Base-by-base conservation (phyloP, 2,888 invertebrate species). In the Eupithecia subfuscata region DNA sequence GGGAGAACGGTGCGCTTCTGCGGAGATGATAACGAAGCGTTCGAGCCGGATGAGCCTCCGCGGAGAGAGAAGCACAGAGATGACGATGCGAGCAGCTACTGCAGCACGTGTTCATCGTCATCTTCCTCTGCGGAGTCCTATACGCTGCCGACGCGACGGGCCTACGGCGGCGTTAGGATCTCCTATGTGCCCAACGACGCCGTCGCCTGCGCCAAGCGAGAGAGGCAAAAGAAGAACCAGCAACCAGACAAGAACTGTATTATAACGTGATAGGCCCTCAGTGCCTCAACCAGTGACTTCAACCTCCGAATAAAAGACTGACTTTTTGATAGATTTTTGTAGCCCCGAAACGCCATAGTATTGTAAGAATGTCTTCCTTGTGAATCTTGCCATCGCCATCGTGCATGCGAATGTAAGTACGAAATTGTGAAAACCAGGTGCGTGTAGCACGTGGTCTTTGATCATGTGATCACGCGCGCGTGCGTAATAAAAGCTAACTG, bases 151-250 rank as follows among this genome's bases (percentile, higher is more conserved):
- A 97, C 98, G 63, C 93, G 98, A 82, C 95, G 97, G 76, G 97
- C 97, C 71, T 98, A 98, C 88, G 98, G 98, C 74, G 98, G 98
- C 63, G 98, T 98, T 18, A 94, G 98, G 82, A 98, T 98, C 84
- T 98, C 98, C 14, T 99, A 98, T 92, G 98, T 98, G 81, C 98
- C 98, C 82, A 98, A 98, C 90, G 98, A 98, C 91, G 97, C 98
- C 8, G 95, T 98, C 70, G 98, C 98, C 75, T 97, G 97, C 87
- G 98, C 98, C 70, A 96, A 97, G 83, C 95, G 97, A 78, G 96
- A 97, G 73, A 95, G 97, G 82, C 95, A 89, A 87, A 86, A 92
- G 45, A 89, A 95, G 96, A 87, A 96, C 95, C 89, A 93, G 76
- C 96, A 96, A 85, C 96, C 97, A 85, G 96, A 97, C 86, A 98